These are phyloP conservation scores for Malurus elegans DNA, from an alignment of 2,113 vertebrate genomes.

Conservation along the genomic window DNA sequence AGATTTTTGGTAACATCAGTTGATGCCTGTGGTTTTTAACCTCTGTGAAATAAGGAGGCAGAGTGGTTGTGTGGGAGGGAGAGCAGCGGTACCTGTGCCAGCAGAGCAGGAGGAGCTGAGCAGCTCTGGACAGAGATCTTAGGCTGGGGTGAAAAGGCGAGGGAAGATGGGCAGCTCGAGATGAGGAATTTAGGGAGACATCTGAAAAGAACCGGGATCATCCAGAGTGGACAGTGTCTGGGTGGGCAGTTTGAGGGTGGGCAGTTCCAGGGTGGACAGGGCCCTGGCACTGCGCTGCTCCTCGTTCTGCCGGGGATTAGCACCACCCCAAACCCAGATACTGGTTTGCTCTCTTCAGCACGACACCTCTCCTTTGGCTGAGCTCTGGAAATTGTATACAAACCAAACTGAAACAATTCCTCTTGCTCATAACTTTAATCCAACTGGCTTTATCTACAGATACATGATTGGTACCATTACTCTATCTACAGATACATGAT, in stretches of 20 bases:
- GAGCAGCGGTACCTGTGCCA: neutral
- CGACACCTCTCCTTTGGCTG: rapidly evolving
- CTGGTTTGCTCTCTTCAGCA: neutral
- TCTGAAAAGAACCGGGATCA: neutral
- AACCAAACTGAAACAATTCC: neutral
- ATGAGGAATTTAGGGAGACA: neutral
- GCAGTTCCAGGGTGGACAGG: neutral
- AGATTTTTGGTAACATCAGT: neutral
- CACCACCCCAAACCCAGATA: neutral
- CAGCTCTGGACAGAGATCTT: neutral
- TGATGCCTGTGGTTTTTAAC: neutral
- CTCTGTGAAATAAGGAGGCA: neutral
- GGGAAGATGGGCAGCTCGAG: neutral
- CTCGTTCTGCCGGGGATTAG: too few relatives aligned
- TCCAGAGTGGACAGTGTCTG: neutral
- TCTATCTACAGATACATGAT: too few relatives aligned
- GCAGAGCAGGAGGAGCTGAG: neutral
- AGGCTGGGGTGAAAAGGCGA: neutral
- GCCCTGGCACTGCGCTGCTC: rapidly evolving
- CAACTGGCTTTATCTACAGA: neutral
- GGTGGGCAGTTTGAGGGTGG: too few relatives aligned
- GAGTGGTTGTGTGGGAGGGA: neutral
- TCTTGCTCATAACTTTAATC: neutral
- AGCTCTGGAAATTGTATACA: too few relatives aligned
- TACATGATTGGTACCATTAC: neutral